Evolutionary conservation across 1,140 invertebrate genomes (phyloP).

Genomic region (Sarcophaga peregrina): DNA sequence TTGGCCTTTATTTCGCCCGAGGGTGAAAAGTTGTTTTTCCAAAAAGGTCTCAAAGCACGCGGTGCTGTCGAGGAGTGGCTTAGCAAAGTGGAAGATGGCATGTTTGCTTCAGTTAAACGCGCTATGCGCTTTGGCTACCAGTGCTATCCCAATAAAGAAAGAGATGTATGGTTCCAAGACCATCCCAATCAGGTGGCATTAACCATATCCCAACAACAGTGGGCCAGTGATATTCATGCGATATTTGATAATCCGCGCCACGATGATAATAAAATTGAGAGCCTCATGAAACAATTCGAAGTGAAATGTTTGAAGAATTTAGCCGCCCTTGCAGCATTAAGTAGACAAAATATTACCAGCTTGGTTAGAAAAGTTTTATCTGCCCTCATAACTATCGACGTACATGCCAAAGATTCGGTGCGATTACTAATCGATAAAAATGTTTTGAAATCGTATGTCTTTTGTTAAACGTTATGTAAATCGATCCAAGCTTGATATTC

Average conservation of each 20-base stretch:
- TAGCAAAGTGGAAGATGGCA: conserved; percentile 85
- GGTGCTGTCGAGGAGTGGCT: conserved; percentile 92
- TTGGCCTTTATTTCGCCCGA: conserved; percentile 88
- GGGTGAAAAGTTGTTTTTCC: conserved; percentile 80
- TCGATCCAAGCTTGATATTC: background rate
- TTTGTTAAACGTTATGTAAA: background rate
- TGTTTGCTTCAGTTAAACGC: conserved; percentile 80
- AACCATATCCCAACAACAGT: conserved; percentile 88
- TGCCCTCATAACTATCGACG: conserved; percentile 87
- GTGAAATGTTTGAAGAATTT: conserved; percentile 78
- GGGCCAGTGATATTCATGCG: conserved; percentile 80
- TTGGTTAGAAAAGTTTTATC: conserved; percentile 80
- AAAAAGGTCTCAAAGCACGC: conserved; percentile 84
- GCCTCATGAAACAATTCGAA: conserved; percentile 76
- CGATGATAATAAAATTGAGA: conserved; percentile 60
- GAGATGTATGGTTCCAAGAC: conserved; percentile 65
- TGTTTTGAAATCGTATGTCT: conserved; percentile 71
- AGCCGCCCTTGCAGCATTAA: conserved; percentile 81
- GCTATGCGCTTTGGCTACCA: conserved; percentile 76
- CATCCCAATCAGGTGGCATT: conserved; percentile 73
- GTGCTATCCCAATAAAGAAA: conserved; percentile 62
- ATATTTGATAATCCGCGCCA: conserved; percentile 72
- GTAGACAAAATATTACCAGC: conserved; percentile 76
- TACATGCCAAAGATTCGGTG: conserved; percentile 87
- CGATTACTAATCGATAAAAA: conserved; percentile 76